These are phyloP conservation scores for Calycopis cecrops DNA, from an alignment of 1,140 invertebrate genomes.

Conservation along the genomic window DNA sequence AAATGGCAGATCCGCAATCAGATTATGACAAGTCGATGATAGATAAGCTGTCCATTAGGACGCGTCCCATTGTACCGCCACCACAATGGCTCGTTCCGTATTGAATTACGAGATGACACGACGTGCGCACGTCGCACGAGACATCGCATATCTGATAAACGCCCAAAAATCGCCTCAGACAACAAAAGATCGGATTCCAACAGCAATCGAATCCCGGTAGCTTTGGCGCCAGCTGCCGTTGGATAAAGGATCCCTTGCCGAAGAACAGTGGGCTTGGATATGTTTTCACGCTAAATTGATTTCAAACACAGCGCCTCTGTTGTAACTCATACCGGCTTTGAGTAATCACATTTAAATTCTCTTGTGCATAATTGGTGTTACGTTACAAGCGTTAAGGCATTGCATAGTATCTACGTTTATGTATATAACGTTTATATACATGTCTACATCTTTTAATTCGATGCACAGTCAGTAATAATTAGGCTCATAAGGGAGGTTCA, in stretches of 20 bases:
- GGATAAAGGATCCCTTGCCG: slow-evolving; percentile 62
- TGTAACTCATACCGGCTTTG: slow-evolving; percentile 50
- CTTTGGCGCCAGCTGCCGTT: slow-evolving; percentile 63
- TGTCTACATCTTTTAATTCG: no score
- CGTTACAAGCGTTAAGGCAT: no score
- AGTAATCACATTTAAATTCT: slow-evolving; percentile 42
- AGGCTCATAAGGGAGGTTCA: no score
- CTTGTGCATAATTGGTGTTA: not conserved
- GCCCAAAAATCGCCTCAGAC: slow-evolving; percentile 54
- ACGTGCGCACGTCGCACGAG: slow-evolving; percentile 66
- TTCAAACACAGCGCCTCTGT: slow-evolving; percentile 48
- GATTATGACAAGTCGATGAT: not conserved
- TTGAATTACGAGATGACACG: slow-evolving; percentile 53
- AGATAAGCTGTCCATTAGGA: slow-evolving; percentile 10
- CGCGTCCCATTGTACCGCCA: slow-evolving; percentile 39
- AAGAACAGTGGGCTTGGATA: slow-evolving; percentile 52
- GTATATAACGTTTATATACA: no score
- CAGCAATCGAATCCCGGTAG: slow-evolving; percentile 58
- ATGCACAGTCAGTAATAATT: no score
- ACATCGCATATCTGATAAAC: slow-evolving; percentile 59
- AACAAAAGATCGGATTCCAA: slow-evolving; percentile 66
- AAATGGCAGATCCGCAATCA: slow-evolving; percentile 2
- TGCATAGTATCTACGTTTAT: no score
- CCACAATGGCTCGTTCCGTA: slow-evolving; percentile 48
- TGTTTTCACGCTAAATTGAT: slow-evolving; percentile 65